Conservation (phyloP, 1,140 invertebrate genomes). For the Drosophila seguyi region DNA sequence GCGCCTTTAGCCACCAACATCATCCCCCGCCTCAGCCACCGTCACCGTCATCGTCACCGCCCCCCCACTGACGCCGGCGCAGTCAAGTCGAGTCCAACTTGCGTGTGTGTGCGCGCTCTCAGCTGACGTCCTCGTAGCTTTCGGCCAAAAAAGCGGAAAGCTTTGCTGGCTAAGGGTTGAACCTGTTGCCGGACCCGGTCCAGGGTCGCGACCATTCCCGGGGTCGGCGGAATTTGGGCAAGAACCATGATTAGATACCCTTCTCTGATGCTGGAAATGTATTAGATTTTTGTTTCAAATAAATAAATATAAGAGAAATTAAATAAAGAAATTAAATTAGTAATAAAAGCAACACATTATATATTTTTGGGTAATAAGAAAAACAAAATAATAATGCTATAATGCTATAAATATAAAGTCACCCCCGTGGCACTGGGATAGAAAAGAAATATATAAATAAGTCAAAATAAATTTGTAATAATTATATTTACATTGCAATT, state of each 20-base stretch:
- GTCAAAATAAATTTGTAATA: too few species aligned
- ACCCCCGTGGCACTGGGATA: too few species aligned
- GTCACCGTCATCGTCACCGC: neutral
- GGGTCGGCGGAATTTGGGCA: neutral
- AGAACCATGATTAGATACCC: neutral
- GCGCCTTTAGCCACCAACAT: conserved; percentile 1
- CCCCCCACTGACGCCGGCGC: conserved; percentile 21
- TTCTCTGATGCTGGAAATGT: neutral
- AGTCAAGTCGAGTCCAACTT: conserved; percentile 1
- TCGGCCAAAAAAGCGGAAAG: conserved; percentile 24
- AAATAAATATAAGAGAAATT: too few species aligned
- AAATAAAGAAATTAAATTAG: too few species aligned
- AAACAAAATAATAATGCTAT: too few species aligned
- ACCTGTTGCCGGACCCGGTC: conserved; percentile 55
- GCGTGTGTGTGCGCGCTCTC: conserved; percentile 15
- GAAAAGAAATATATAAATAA: too few species aligned
- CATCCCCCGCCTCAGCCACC: conserved; percentile 9
- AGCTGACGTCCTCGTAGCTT: conserved; percentile 51
- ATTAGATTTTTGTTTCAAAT: too few species aligned
- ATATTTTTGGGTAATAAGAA: too few species aligned
- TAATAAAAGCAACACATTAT: too few species aligned
- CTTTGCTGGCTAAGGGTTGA: conserved; percentile 58
- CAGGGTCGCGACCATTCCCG: neutral
- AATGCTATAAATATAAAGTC: too few species aligned
- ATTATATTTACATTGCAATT: too few species aligned